Evolutionary conservation across 2,113 vertebrate genomes (phyloP).

Genomic region (Heterochromis multidens): DNA sequence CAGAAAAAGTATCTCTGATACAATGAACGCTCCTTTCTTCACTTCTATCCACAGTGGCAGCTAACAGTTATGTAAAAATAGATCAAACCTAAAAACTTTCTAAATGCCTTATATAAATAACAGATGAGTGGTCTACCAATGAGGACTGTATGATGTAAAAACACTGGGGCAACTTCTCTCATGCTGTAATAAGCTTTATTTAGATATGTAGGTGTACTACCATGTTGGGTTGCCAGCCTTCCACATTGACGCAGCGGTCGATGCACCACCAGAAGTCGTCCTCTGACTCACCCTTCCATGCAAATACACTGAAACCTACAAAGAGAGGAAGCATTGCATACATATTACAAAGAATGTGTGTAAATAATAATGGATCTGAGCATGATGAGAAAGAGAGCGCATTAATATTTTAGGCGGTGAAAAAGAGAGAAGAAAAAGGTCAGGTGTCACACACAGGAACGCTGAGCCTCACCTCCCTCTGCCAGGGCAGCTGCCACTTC

Average conservation of each 20-base stretch:
- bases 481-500: constrained; percentile 96
- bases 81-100: neutral
- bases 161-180: neutral
- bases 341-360: neutral
- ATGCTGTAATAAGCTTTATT: neutral
- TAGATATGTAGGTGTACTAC: constrained; percentile 61
- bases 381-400: neutral
- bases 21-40: neutral
- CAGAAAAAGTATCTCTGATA: neutral
- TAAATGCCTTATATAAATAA: neutral
- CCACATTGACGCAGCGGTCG: constrained; percentile 95
- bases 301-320: constrained; percentile 92
- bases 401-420: neutral
- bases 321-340: neutral
- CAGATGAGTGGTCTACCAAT: neutral
- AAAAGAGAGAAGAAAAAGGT: neutral
- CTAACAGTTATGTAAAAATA: neutral
- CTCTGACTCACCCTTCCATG: constrained; percentile 98
- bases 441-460: neutral
- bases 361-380: neutral
- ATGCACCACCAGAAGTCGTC: constrained; percentile 99
- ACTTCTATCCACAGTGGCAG: neutral
- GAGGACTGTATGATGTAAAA: neutral
- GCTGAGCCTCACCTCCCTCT: constrained; percentile 82
- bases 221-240: constrained; percentile 99